A percentile compares a stretch with the other conserved stretches of the same genome.
Conservation (phyloP, 2,797 vertebrate species). For the Botia kubotai region DNA sequence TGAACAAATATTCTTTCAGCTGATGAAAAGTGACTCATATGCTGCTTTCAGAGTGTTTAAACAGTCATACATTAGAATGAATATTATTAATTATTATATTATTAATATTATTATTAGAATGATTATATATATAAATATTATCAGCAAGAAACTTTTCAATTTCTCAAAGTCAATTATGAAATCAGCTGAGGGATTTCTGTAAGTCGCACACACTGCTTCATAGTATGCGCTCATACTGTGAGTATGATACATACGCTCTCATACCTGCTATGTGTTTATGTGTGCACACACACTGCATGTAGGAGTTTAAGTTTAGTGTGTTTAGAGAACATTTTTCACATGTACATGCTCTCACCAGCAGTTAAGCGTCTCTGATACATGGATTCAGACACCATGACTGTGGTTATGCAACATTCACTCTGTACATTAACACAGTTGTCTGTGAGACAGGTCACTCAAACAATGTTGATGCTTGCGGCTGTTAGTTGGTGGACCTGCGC, state of each 20-base stretch:
- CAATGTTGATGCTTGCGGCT: not conserved
- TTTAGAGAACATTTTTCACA: not conserved
- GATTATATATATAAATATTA: not conserved
- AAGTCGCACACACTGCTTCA: not conserved
- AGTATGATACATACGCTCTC: too few relatives aligned
- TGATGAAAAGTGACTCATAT: constrained; percentile 1
- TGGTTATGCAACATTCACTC: constrained; percentile 6
- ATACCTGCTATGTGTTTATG: too few relatives aligned
- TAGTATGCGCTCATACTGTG: too few relatives aligned
- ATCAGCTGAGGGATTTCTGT: not conserved
- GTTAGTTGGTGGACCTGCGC: not conserved
- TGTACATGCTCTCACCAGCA: too few relatives aligned
- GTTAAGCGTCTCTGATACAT: not conserved
- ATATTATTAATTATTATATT: too few relatives aligned
- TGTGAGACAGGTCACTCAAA: not conserved
- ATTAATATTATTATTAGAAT: too few relatives aligned
- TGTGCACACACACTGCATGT: not conserved
- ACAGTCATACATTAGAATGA: constrained; percentile 2
- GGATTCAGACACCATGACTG: not conserved
- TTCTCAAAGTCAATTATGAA: not conserved
- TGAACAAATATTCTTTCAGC: constrained; percentile 26
- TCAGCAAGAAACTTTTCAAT: not conserved
- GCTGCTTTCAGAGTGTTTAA: not conserved
- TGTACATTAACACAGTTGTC: not conserved
- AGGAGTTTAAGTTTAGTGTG: too few relatives aligned